Conservation (phyloP, 2,113 vertebrate species). For the Rhynchomys soricoides region DNA sequence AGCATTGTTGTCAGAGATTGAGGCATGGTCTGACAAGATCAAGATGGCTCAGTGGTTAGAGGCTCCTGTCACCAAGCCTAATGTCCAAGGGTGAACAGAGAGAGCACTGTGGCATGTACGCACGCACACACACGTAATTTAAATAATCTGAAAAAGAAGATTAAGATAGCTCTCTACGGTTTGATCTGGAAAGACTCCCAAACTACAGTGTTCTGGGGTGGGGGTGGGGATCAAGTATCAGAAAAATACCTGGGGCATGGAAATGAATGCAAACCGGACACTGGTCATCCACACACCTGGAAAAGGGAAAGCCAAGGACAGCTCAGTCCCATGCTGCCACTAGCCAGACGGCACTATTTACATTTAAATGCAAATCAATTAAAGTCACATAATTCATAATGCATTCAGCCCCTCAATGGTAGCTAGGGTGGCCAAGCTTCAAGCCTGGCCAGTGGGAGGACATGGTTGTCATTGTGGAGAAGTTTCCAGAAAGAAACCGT, state of each 20-base stretch:
- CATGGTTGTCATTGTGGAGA: background rate
- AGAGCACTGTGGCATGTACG: too few relatives aligned
- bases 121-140: background rate
- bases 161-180: background rate
- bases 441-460: background rate
- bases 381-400: background rate
- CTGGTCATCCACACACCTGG: background rate
- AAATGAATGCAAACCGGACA: background rate
- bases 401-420: background rate
- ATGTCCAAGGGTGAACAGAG: background rate
- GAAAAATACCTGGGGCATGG: background rate
- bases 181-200: background rate
- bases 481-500: background rate
- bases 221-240: background rate
- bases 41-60: background rate
- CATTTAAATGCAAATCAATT: constrained; percentile 37
- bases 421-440: too few relatives aligned
- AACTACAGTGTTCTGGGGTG: background rate
- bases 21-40: background rate
- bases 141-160: background rate
- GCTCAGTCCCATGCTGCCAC: background rate
- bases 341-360: background rate
- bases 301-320: background rate
- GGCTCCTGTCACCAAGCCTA: background rate
- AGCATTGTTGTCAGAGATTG: background rate